phyloP scores from a whole-genome alignment of 2,888 invertebrate genomes.

The Encarsia formosa region DNA sequence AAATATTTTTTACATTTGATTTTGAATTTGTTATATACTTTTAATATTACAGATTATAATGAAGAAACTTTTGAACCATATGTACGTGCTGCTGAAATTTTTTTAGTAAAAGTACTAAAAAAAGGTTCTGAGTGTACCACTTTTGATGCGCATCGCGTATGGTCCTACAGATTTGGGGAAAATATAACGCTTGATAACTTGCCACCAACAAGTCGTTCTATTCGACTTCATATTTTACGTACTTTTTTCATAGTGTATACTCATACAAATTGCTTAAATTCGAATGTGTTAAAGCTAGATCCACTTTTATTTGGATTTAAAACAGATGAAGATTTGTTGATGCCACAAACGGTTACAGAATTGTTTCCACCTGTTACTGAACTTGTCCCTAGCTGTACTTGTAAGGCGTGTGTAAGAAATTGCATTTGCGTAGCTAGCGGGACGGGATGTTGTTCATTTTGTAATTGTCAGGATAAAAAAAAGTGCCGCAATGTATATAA shows the following conservation, averaged over 20 bases:
- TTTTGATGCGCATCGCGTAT: conserved; percentile 34
- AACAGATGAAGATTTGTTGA: neutral
- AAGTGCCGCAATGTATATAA: too few relatives aligned
- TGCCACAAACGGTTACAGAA: neutral
- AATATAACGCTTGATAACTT: neutral
- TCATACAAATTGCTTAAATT: neutral
- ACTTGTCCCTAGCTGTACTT: neutral
- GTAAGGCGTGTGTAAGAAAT: neutral
- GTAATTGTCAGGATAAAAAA: too few relatives aligned
- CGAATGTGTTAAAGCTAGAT: neutral
- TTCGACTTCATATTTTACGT: neutral
- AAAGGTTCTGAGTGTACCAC: conserved; percentile 17
- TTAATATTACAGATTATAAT: too few relatives aligned
- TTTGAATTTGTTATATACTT: too few relatives aligned
- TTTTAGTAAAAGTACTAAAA: neutral
- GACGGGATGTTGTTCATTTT: neutral
- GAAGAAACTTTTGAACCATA: too few relatives aligned
- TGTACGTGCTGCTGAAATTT: neutral
- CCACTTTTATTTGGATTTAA: neutral
- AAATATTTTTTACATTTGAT: too few relatives aligned
- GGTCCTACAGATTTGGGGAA: neutral
- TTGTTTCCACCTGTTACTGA: neutral
- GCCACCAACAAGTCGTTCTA: neutral
- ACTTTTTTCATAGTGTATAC: neutral
- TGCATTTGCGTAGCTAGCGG: neutral